phyloP scores from a whole-genome alignment of 2,888 invertebrate genomes.

The Oasisia sp. region DNA sequence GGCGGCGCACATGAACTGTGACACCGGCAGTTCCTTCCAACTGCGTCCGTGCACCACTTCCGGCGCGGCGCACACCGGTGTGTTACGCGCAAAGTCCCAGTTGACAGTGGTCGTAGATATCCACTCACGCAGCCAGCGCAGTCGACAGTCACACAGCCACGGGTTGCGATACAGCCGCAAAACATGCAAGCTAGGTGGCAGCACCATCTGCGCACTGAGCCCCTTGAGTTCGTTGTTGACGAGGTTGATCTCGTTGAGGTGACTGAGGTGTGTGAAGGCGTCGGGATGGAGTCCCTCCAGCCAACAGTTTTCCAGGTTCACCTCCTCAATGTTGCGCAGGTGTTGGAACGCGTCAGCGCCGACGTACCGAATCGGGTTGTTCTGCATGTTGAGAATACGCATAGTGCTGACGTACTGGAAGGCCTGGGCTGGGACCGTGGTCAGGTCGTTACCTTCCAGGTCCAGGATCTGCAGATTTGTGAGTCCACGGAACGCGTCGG shows the following conservation, averaged over 20 bases:
- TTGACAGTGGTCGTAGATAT: constrained; percentile 34
- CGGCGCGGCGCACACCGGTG: constrained; percentile 41
- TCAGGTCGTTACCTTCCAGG: constrained; percentile 40
- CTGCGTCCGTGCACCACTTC: constrained; percentile 28
- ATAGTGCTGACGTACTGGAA: constrained; percentile 37
- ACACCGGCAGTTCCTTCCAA: constrained; percentile 40
- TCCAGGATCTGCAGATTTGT: constrained; percentile 41
- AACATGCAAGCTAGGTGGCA: constrained; percentile 38
- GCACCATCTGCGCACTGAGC: constrained; percentile 32
- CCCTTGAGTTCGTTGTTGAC: constrained; percentile 42
- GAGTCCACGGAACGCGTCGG: constrained; percentile 40
- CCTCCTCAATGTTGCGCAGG: constrained; percentile 39
- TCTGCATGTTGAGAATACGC: constrained; percentile 37
- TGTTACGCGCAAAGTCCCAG: constrained; percentile 43
- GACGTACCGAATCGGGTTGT: constrained; percentile 39
- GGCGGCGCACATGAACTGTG: constrained; percentile 44
- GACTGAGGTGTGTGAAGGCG: constrained; percentile 35
- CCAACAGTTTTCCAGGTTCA: constrained; percentile 44
- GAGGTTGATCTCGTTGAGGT: constrained; percentile 42
- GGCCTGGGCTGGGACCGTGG: constrained; percentile 29
- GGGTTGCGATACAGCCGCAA: constrained; percentile 43
- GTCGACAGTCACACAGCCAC: constrained; percentile 44
- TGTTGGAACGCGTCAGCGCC: constrained; percentile 34
- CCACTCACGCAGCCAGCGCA: constrained; percentile 41
- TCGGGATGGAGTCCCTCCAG: constrained; percentile 37